These are phyloP conservation scores for Phymanthus crucifer DNA, from an alignment of 92 coral and sea anemone genomes.

Conservation along the genomic window DNA sequence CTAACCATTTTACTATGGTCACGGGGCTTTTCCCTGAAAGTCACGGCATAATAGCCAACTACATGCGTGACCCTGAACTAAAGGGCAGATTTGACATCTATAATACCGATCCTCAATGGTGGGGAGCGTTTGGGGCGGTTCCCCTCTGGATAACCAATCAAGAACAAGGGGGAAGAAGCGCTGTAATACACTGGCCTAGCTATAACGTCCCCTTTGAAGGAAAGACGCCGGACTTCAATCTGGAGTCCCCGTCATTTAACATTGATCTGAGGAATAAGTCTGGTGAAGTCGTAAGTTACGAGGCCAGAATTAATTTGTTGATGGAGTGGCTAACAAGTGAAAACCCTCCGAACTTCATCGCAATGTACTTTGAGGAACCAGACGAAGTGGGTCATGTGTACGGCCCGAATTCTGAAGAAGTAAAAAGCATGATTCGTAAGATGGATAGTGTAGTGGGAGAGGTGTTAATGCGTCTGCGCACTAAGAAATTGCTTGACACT, in stretches of 20 bases:
- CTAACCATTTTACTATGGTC: constrained; percentile 79
- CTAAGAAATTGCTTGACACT: constrained; percentile 40
- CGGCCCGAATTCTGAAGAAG: constrained; percentile 55
- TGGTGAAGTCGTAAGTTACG: constrained; percentile 54
- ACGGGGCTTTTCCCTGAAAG: constrained; percentile 89
- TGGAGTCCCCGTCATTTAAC: constrained; percentile 40
- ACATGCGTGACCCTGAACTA: constrained; percentile 78
- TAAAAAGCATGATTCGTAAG: constrained; percentile 39
- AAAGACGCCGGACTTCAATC: constrained; percentile 47
- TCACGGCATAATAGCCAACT: constrained; percentile 84
- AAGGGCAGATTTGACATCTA: constrained; percentile 56
- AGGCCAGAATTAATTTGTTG: constrained; percentile 59
- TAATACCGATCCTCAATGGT: constrained; percentile 80
- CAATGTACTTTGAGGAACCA: constrained; percentile 78
- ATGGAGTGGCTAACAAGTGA: constrained; percentile 61
- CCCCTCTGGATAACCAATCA: constrained; percentile 94
- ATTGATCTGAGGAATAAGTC: constrained; percentile 56
- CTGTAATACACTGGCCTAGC: constrained; percentile 84
- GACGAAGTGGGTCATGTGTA: constrained; percentile 73
- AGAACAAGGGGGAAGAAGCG: constrained; percentile 79
- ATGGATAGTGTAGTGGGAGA: constrained; percentile 68
- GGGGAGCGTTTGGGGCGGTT: constrained; percentile 68
- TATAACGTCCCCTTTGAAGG: constrained; percentile 70
- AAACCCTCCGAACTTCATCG: constrained; percentile 86
- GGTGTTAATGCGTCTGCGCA: constrained; percentile 50